Conservation (phyloP, 2,113 vertebrate species). For the Bufo bufo region DNA sequence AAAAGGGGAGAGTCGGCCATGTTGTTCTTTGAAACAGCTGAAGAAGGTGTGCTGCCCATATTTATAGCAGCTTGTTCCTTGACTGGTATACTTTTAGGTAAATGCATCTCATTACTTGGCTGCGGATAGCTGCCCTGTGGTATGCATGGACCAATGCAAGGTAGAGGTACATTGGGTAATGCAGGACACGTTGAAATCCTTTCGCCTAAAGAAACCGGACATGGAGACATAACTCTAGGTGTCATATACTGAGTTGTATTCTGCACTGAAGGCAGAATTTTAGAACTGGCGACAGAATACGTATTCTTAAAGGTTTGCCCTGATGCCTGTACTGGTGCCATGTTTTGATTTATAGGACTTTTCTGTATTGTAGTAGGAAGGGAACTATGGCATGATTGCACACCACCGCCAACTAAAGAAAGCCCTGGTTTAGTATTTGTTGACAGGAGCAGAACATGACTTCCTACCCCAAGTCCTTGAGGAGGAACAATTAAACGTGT, state of each 20-base stretch:
- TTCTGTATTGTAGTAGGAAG: slow-evolving; percentile 65
- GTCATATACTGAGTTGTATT: slow-evolving; percentile 73
- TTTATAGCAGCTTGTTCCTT: slow-evolving; percentile 87
- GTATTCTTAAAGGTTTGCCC: slow-evolving; percentile 73
- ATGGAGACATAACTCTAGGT: slow-evolving; percentile 67
- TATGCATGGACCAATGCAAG: slow-evolving; percentile 68
- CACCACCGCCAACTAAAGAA: slow-evolving; percentile 66
- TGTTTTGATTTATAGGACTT: slow-evolving; percentile 65
- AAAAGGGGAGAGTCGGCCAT: slow-evolving; percentile 71
- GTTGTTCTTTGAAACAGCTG: slow-evolving; percentile 70
- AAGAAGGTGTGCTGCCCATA: slow-evolving; percentile 76
- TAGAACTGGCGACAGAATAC: slow-evolving; percentile 73
- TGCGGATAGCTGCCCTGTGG: slow-evolving; percentile 64
- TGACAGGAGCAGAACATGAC: slow-evolving; percentile 89
- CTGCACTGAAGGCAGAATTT: slow-evolving; percentile 76
- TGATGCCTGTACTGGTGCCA: slow-evolving; percentile 65
- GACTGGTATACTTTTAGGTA: slow-evolving; percentile 74
- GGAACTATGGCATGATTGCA: slow-evolving; percentile 63
- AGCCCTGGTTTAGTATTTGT: slow-evolving; percentile 73
- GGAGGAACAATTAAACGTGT: slow-evolving; percentile 89
- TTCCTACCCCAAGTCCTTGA: slow-evolving; percentile 91
- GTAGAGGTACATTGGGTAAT: slow-evolving; percentile 62
- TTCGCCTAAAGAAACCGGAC: slow-evolving; percentile 63
- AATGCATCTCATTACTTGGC: slow-evolving; percentile 68
- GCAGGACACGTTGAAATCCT: slow-evolving; percentile 58